phyloP scores from a whole-genome alignment of 2,113 vertebrate species.

The Ammodytes marinus region DNA sequence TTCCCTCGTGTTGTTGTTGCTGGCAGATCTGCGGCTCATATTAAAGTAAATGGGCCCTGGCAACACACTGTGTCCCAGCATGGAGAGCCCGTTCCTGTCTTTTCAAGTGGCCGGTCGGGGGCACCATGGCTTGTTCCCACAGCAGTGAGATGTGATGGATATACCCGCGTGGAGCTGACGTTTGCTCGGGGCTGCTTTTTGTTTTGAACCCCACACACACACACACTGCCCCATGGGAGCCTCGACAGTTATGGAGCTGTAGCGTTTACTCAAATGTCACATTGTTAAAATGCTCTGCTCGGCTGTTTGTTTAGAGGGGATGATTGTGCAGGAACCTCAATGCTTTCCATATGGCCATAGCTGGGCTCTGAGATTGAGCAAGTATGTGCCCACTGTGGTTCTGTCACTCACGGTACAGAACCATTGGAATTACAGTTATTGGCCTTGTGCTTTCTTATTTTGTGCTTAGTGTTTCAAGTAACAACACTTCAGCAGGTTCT shows the following conservation, averaged over 20 bases:
- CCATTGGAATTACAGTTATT: slow-evolving; percentile 18
- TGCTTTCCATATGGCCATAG: slow-evolving; percentile 65
- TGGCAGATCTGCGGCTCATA: slow-evolving; percentile 62
- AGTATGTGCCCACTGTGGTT: slow-evolving; percentile 54
- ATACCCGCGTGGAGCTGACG: slow-evolving; percentile 37
- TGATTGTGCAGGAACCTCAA: slow-evolving; percentile 57
- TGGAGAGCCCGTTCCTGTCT: slow-evolving; percentile 31
- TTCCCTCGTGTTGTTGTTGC: slow-evolving; percentile 63
- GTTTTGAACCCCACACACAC: slow-evolving; percentile 13
- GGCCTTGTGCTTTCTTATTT: not conserved
- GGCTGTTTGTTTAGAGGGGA: slow-evolving; percentile 61
- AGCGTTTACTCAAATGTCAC: slow-evolving; percentile 40
- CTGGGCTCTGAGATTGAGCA: slow-evolving; percentile 53
- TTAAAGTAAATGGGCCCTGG: slow-evolving; percentile 61
- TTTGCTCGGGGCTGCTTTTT: slow-evolving; percentile 26
- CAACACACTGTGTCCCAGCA: slow-evolving; percentile 58
- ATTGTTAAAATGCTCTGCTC: slow-evolving; percentile 44
- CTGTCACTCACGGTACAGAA: slow-evolving; percentile 53
- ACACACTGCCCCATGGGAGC: not conserved
- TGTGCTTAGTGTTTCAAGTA: not conserved
- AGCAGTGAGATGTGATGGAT: slow-evolving; percentile 44
- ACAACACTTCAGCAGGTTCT: not conserved
- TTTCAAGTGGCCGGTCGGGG: slow-evolving; percentile 60
- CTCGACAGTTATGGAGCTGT: slow-evolving; percentile 22
- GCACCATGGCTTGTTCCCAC: slow-evolving; percentile 26